Base-by-base conservation (phyloP, 2,797 vertebrate species). In the Pipistrellus kuhlii region DNA sequence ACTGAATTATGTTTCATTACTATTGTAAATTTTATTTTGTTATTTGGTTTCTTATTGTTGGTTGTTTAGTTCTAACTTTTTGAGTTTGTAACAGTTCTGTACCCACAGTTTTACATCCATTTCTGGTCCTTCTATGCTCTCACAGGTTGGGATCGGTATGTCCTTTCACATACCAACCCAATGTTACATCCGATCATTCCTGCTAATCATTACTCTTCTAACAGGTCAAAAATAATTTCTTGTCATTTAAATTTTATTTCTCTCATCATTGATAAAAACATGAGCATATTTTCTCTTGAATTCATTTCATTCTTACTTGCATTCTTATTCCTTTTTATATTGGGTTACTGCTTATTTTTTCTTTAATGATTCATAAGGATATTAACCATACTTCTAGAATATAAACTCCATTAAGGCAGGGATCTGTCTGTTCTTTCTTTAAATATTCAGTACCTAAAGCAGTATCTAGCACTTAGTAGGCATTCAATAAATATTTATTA, bases 181-280 rank as follows among this genome's bases (percentile, higher is more conserved):
- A 18, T 5, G 68, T 20, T 62, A 14, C 11, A 11, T 59, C 3
- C 14, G 27, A 71, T 35, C 15, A 62, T 87, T 84, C 48, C 80
- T 92, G 55, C 78, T 23, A 87, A 87, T 18, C 53, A 73, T 53
- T 85, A 14, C 7, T 91, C 46, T 86, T 86, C n/a, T 57, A 46
- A 44, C 38, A 94, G 55, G 35, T 59, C 27, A 84, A 87, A 78
- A 78, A 5, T 78, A 68, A 38, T 72, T 57, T 41, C 12, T 76
- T 55, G 57, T 57, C 71, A 13, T 59, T 91, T 91, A 77, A 51
- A 66, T 90, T 81, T 55, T 17, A 32, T 96, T 91, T 85, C 13
- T 41, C 69, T 85, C 46, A 59, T 91, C 71, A 83, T 14, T n/a
- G 17, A 53, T 41, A 89, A 32, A 46, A 44, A 4, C 57, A 1